phyloP scores from a whole-genome alignment of 2,797 vertebrate genomes.

The Pantherophis alleghaniensis region DNA sequence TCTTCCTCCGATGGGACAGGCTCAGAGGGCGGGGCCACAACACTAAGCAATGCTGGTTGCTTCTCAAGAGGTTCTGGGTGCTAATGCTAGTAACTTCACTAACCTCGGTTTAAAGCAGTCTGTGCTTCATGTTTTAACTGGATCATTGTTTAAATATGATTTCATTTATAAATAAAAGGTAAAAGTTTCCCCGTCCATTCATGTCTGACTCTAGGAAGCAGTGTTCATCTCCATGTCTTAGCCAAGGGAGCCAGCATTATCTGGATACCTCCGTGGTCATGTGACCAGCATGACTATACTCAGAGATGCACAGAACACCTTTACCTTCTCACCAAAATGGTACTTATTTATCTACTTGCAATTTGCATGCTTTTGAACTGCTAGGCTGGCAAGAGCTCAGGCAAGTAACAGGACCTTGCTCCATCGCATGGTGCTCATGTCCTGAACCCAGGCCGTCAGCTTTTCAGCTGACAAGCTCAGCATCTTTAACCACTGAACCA shows the following conservation, averaged over 20 bases:
- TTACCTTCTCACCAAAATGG: not conserved
- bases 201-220: not conserved
- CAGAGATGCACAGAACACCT: not conserved
- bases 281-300: not conserved
- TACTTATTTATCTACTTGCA: not conserved
- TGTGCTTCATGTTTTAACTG: not conserved
- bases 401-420: not conserved
- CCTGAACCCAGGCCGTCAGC: not conserved
- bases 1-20: too few relatives aligned
- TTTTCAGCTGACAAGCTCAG: not conserved
- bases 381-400: not conserved
- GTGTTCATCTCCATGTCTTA: not conserved
- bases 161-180: not conserved
- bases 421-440: not conserved
- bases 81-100: not conserved
- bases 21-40: too few relatives aligned
- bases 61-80: not conserved
- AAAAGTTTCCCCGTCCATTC: not conserved
- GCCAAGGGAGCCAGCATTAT: not conserved
- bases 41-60: not conserved
- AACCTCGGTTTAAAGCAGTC: not conserved
- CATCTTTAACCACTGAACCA: not conserved
- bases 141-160: not conserved
- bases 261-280: not conserved
- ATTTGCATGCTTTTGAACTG: not conserved